phyloP scores from a whole-genome alignment of 2,113 vertebrate genomes.

The Mustela lutreola region DNA sequence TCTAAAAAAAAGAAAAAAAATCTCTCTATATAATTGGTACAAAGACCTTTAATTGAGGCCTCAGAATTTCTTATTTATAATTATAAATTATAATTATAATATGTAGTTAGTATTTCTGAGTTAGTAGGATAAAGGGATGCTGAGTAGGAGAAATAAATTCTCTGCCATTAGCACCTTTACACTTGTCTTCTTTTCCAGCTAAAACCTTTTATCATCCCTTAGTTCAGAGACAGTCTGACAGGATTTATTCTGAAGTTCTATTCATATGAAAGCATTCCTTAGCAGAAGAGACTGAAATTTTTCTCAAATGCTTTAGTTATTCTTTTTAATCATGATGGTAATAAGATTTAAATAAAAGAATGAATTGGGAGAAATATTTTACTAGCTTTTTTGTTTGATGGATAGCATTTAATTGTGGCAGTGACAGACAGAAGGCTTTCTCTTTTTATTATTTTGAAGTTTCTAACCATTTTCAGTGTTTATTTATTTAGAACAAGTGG shows the following conservation, averaged over 20 bases:
- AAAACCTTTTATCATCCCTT: background rate
- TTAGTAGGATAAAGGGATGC: background rate
- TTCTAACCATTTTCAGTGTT: background rate
- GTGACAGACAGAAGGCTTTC: background rate
- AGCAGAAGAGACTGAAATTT: background rate
- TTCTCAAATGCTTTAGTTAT: conserved; percentile 42
- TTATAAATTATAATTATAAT: background rate
- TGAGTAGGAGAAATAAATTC: background rate
- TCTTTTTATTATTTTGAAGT: conserved; percentile 29
- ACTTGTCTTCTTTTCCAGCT: background rate
- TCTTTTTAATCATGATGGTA: conserved; percentile 34
- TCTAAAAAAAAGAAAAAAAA: background rate
- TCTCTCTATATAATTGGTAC: background rate
- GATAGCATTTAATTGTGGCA: background rate
- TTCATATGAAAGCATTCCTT: conserved; percentile 35
- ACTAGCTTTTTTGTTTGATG: background rate
- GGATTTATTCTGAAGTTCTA: conserved; percentile 29
- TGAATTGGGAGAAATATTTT: conserved; percentile 39
- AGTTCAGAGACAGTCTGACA: background rate
- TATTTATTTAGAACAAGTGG: background rate
- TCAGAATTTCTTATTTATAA: background rate
- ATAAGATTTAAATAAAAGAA: background rate
- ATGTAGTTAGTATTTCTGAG: background rate
- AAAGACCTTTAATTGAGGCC: conserved; percentile 6
- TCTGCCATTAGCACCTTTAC: background rate